Percentiles rank a stretch among this genome's conserved stretches.
Conservation (phyloP, 2,797 vertebrate genomes). For the Eurystomus glaucurus region DNA sequence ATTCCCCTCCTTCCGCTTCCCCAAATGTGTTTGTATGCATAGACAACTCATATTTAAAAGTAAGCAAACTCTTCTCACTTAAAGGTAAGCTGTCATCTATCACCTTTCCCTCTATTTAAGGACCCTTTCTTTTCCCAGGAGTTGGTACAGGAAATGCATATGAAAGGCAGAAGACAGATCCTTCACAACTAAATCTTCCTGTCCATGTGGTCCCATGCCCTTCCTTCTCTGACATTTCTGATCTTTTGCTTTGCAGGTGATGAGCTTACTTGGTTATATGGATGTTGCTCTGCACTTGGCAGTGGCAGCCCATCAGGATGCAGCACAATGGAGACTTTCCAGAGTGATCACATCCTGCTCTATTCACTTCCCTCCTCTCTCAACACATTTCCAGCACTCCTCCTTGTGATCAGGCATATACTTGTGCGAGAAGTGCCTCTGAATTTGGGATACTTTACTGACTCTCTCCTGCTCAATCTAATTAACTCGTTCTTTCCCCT, state of each 20-base stretch:
- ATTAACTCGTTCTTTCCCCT: accelerated
- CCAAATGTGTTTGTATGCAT: not conserved
- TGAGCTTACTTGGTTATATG: not conserved
- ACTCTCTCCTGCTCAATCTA: not conserved
- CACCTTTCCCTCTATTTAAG: not conserved
- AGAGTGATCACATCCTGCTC: not conserved
- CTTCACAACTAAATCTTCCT: not conserved
- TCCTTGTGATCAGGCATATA: not conserved
- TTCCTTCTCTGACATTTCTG: not conserved
- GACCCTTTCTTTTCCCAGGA: not conserved
- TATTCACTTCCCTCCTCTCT: not conserved
- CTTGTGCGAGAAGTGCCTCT: not conserved
- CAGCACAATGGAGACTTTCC: not conserved
- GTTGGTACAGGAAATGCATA: not conserved
- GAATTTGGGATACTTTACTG: not conserved
- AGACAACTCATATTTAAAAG: not conserved
- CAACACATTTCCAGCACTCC: not conserved
- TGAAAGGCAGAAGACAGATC: not conserved
- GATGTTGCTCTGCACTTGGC: not conserved
- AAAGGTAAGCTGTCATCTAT: not conserved
- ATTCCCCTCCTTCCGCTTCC: accelerated
- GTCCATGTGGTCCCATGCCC: too few species aligned
- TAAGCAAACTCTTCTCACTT: not conserved
- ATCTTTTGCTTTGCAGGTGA: not conserved
- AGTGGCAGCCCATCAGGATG: not conserved